Evolutionary conservation across 1,140 invertebrate genomes (phyloP), one percentile per base, ranked within the genome.

Genomic region (Drosophila biarmipes): DNA sequence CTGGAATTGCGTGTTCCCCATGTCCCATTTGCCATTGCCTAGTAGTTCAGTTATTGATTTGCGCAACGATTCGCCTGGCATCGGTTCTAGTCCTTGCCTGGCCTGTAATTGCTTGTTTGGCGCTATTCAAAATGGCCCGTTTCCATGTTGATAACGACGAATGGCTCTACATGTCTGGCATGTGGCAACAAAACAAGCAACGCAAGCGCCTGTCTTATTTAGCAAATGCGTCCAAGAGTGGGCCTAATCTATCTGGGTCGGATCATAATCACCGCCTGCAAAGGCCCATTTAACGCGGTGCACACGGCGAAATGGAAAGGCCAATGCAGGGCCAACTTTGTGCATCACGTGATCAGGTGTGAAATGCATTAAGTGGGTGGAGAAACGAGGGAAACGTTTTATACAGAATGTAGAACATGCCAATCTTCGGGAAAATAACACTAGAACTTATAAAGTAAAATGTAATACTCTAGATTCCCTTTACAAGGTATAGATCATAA

Each of bases 11-110:
- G 73, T 87, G 78, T 29, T 37, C 45, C 53, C 14, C 37, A 40
- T 35, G 43, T 48, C 37, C 40, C 17, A 17, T 17, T 17, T 52
- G 72, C 74, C 59, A 67, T 69, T 54, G 67, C 63, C 67, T 69
- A 48, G 63, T 71, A 40, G 51, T 69, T 69, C 27, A 24, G 63
- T 73, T 90, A 89, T 89, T 89, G 85, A 89, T 85, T 89, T 85
- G 85, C 59, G 66, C 53, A 69, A 58, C 68, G 61, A 52, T 48
- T 56, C 34, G 8, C 24, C 57, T 42, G 17, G 21, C 19, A 48
- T 63, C 11, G 21, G 34, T 21, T 19, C 27, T 43, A 17, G 17
- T 56, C 31, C 49, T 48, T 40, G 43, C 15, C 46, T 12, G 35
- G n/a, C 55, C 40, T 76, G 62, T 82, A 84, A 82, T 82, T 82